These are phyloP conservation scores for Pseudocheirus occidentalis DNA, from an alignment of 2,797 vertebrate species.

Conservation along the genomic window DNA sequence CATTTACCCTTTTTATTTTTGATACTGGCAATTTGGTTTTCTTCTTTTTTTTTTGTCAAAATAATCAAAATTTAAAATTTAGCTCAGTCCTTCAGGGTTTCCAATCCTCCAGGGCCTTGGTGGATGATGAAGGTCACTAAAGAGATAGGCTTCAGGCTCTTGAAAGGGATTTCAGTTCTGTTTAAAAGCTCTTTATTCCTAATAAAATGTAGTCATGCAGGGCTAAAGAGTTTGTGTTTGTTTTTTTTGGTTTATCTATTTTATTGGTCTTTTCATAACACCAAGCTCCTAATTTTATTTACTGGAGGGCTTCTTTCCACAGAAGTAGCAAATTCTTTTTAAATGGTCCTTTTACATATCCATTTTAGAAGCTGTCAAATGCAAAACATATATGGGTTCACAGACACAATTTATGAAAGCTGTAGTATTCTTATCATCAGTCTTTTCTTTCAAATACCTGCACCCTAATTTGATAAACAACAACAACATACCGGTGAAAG, in stretches of 20 bases:
- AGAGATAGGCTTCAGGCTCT: no score
- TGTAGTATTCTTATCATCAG: constrained; percentile 31
- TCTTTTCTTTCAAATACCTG: constrained; percentile 60
- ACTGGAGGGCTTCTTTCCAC: background rate
- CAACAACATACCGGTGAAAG: constrained; percentile 93
- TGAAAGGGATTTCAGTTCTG: no score
- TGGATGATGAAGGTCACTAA: no score
- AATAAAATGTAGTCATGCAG: background rate
- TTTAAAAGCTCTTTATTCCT: no score
- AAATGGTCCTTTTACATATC: constrained; percentile 11
- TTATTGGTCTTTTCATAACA: background rate
- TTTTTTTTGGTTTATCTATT: background rate
- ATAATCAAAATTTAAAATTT: background rate
- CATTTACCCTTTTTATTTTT: background rate
- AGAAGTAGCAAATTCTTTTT: background rate
- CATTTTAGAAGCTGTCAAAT: background rate
- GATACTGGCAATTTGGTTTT: background rate
- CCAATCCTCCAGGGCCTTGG: no score
- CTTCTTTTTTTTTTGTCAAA: background rate
- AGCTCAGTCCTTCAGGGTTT: no score
- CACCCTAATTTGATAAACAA: constrained; percentile 2
- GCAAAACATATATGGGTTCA: constrained; percentile 2
- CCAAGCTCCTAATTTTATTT: background rate
- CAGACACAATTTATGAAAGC: constrained; percentile 27
- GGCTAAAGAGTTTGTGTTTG: background rate